A percentile compares a stretch with the other conserved stretches of the same genome.
phyloP scores from a whole-genome alignment of 1,140 invertebrate genomes.

The Sitodiplosis mosellana region DNA sequence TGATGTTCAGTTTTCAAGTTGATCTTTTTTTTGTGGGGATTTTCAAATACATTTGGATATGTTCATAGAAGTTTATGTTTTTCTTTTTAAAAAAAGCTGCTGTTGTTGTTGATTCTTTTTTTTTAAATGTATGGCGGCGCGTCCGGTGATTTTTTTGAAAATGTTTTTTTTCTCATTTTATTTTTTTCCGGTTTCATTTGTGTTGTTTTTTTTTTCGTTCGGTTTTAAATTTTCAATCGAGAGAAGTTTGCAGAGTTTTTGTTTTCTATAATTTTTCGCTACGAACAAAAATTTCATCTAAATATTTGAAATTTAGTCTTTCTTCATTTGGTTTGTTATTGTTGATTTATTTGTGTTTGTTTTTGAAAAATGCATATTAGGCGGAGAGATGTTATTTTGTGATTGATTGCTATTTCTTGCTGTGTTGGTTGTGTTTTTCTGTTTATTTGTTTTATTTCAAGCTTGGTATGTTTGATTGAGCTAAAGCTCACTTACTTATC shows the following conservation, averaged over 20 bases:
- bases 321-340: background rate
- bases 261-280: too few relatives aligned
- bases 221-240: too few relatives aligned
- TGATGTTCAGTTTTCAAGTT: constrained; percentile 8
- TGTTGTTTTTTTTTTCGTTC: too few relatives aligned
- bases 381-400: constrained; percentile 13
- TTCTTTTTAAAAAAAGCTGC: constrained; percentile 1
- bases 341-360: constrained; percentile 1
- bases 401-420: constrained; percentile 9
- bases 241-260: too few relatives aligned
- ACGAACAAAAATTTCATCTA: background rate
- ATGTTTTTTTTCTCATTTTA: too few relatives aligned
- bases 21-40: constrained; percentile 6
- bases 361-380: constrained; percentile 6
- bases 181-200: too few relatives aligned
- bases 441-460: constrained; percentile 8
- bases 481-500: constrained; percentile 24
- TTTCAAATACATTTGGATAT: background rate
- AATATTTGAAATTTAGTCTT: background rate
- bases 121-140: background rate
- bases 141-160: constrained; percentile 1
- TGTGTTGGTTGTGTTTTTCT: constrained; percentile 9
- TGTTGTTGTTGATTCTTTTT: constrained; percentile 4
- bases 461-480: constrained; percentile 9
- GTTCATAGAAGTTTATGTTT: constrained; percentile 1